Conservation (phyloP, 2,888 invertebrate genomes). For the Nasonovia ribisnigri region DNA sequence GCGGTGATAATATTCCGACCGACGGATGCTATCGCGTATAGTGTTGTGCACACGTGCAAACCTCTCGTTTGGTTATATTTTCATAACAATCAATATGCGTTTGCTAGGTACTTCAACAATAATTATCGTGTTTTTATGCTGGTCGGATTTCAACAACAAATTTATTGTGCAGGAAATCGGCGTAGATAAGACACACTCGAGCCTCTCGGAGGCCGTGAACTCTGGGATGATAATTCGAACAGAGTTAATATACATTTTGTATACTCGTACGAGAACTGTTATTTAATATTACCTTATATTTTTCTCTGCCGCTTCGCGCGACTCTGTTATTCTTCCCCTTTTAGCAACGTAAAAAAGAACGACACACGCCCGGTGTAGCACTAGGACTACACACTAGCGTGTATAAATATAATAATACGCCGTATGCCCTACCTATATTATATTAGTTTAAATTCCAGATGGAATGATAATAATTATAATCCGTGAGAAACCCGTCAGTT, state of each 20-base stretch:
- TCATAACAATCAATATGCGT: not conserved
- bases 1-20: not conserved
- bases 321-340: constrained; percentile 14
- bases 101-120: not conserved
- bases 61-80: not conserved
- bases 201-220: constrained; percentile 15
- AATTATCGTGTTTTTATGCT: not conserved
- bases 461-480: constrained; percentile 21
- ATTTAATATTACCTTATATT: not conserved
- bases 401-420: not conserved
- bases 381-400: not conserved
- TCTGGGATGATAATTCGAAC: not conserved
- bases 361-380: not conserved
- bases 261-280: not conserved
- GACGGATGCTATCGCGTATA: not conserved
- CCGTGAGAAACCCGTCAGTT: constrained; percentile 29
- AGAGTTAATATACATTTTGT: not conserved
- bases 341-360: not conserved
- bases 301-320: not conserved
- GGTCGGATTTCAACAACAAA: not conserved
- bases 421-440: not conserved
- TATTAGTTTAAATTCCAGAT: constrained; percentile 16
- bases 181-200: not conserved
- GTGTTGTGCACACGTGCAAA: not conserved
- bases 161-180: constrained; percentile 1